Base-by-base conservation (phyloP, 2,797 vertebrate species). In the Lycodopsis pacificus region DNA sequence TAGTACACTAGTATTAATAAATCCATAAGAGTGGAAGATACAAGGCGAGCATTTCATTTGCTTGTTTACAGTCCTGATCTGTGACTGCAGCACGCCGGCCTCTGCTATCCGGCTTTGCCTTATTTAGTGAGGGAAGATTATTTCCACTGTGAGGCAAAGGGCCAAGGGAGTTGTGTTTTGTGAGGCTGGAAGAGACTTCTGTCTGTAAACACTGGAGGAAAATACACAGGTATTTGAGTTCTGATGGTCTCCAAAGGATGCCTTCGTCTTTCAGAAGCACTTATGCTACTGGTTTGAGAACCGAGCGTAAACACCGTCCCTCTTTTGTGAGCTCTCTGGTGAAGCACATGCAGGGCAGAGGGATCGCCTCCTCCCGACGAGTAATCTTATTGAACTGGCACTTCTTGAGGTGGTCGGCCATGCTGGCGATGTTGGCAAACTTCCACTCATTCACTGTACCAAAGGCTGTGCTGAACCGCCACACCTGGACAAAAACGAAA, bases 381-480 rank as follows among this genome's bases (percentile, higher is more conserved):
- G 97, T 79, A 17, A 99, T 92, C 0, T 94, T 95, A 71, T 99
- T 99, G 92, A 97, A 99, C 93, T 95, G 97, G 93, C 98, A 99
- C 79, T 96, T 97, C 95, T 99, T 99, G 91, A 99, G 94, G 92
- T 99, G 98, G 92, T 99, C 98, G 30, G 98, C 98, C 97, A 99
- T 99, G 95, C 98, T 99, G 85, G 97, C 89, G 74, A 98, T 97
- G 94, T 99, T 97, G 64, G 98, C 97, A 91, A 99, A 99, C 86
- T 98, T 99, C 98, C 98, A 99, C 79, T 99, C 97, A 0, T 96
- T 97, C 82, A 99, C 98, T 4, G 98, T 98, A 85, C 97, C 97
- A 64, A 99, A 99, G 6, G 98, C 98, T 15, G 98, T 99, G 92
- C 98, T 99, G 95, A 99, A 99, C 62, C 97, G 93, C 98, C 98